phyloP scores from a whole-genome alignment of 2,797 vertebrate species.

The Erithacus rubecula region DNA sequence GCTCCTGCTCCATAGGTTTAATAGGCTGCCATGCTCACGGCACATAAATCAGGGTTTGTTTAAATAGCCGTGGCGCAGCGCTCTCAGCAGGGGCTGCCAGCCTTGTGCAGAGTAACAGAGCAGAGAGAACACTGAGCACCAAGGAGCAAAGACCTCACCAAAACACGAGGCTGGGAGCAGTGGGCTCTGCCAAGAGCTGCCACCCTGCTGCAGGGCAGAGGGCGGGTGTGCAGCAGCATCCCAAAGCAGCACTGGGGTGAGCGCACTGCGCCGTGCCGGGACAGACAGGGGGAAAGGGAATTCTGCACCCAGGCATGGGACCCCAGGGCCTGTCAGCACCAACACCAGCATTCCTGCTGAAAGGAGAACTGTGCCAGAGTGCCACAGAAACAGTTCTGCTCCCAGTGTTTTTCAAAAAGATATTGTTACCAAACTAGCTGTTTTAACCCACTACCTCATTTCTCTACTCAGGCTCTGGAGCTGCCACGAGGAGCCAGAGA shows the following conservation, averaged over 20 bases:
- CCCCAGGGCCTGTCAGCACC: background rate
- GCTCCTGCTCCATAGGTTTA: background rate
- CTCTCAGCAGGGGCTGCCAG: background rate
- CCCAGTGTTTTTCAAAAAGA: background rate
- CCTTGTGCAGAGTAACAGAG: rapidly evolving
- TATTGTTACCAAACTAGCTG: background rate
- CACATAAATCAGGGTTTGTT: background rate
- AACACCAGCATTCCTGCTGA: background rate
- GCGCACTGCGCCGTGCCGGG: rapidly evolving
- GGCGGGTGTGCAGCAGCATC: background rate
- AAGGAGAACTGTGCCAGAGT: background rate
- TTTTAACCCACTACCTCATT: background rate
- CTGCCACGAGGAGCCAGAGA: background rate
- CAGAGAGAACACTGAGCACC: background rate
- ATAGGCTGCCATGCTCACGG: background rate
- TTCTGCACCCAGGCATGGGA: rapidly evolving
- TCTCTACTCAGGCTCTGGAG: background rate
- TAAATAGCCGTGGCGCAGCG: background rate
- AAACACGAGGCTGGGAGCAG: rapidly evolving
- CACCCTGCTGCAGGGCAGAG: background rate
- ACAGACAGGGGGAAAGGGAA: rapidly evolving
- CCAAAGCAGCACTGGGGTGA: rapidly evolving
- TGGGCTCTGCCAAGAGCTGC: background rate
- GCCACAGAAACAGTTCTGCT: background rate
- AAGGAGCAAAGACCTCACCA: background rate